These are phyloP conservation scores for Leuctra nigra DNA, from an alignment of 2,888 invertebrate genomes.

Conservation along the genomic window DNA sequence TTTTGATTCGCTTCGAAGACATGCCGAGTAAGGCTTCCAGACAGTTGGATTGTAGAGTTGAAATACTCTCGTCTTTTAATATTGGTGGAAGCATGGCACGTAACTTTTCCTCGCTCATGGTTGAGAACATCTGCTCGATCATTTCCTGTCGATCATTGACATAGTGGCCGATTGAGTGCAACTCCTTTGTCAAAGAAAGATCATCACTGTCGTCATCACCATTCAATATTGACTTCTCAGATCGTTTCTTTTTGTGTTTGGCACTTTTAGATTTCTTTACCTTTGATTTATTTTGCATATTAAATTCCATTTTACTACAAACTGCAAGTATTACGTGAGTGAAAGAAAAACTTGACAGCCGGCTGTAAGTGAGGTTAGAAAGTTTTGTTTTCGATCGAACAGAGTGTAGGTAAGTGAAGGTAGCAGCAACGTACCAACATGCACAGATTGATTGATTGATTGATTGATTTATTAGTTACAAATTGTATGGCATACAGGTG, in stretches of 20 bases:
- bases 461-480: too few species aligned
- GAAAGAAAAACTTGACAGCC: too few species aligned
- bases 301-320: too few species aligned
- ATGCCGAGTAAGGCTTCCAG: slow-evolving; percentile 21
- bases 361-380: too few species aligned
- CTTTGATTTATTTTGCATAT: too few species aligned
- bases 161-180: slow-evolving; percentile 22
- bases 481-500: too few species aligned
- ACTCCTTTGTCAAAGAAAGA: slow-evolving; percentile 16
- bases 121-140: slow-evolving; percentile 22
- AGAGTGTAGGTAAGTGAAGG: too few species aligned
- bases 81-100: slow-evolving; percentile 22
- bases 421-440: too few species aligned
- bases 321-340: too few species aligned
- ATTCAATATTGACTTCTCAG: background rate
- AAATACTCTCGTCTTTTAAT: slow-evolving; percentile 7
- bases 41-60: background rate
- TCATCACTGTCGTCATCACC: slow-evolving; percentile 9
- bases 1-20: slow-evolving; percentile 18
- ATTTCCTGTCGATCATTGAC: slow-evolving; percentile 20
- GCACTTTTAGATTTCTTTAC: background rate
- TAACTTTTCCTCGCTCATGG: slow-evolving; percentile 17
- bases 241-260: background rate
- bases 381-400: too few species aligned
- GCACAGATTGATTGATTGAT: too few species aligned